A percentile compares a stretch with the other conserved stretches of the same genome.
Conservation (phyloP, 2,888 invertebrate species). For the Brachylomia viminalis region DNA sequence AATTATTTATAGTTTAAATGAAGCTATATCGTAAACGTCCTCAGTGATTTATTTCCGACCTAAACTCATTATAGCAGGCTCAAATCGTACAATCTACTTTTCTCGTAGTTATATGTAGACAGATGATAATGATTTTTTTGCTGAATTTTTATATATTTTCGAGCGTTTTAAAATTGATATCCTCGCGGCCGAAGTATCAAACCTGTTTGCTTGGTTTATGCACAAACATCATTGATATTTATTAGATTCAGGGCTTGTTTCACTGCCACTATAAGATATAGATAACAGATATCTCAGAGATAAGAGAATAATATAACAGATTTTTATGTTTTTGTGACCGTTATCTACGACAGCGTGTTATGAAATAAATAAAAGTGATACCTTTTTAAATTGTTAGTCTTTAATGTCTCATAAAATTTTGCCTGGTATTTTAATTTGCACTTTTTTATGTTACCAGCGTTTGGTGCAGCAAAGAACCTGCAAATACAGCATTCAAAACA, state of each 20-base stretch:
- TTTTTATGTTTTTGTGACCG: conserved; percentile 46
- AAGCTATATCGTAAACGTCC: conserved; percentile 82
- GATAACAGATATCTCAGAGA: conserved; percentile 61
- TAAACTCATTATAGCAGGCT: conserved; percentile 72
- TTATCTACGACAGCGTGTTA: conserved; percentile 38
- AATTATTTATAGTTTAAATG: conserved; percentile 86
- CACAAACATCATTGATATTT: conserved; percentile 64
- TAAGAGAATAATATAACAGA: conserved; percentile 50
- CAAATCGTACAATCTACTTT: conserved; percentile 60
- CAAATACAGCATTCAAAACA: conserved; percentile 13
- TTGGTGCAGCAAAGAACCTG: conserved; percentile 3
- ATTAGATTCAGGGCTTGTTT: conserved; percentile 63
- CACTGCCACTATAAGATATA: conserved; percentile 60
- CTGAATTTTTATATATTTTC: conserved; percentile 65
- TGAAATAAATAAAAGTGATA: conserved; percentile 44
- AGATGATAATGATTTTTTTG: conserved; percentile 54
- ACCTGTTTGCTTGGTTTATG: conserved; percentile 63
- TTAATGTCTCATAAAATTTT: conserved; percentile 12
- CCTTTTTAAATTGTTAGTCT: conserved; percentile 24
- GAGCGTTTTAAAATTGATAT: conserved; percentile 65
- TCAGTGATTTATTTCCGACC: conserved; percentile 79
- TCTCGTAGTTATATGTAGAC: conserved; percentile 38
- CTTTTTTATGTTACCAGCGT: background rate
- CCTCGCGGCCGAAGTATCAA: conserved; percentile 52
- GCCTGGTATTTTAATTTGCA: conserved; percentile 4